phyloP scores from a whole-genome alignment of 2,888 invertebrate genomes.

The Sphaerophoria taeniata region DNA sequence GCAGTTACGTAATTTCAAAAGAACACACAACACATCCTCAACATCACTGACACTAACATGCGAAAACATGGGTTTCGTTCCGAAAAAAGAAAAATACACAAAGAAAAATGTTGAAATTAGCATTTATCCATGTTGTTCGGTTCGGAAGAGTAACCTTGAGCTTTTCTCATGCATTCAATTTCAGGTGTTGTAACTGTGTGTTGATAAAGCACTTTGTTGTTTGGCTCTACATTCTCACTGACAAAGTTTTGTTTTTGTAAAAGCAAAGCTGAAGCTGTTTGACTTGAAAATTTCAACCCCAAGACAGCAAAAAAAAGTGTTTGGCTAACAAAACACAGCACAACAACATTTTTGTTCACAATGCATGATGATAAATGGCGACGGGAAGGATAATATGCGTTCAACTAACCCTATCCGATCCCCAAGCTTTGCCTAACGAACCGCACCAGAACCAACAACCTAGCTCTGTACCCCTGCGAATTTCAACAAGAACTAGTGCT shows the following conservation, averaged over 20 bases:
- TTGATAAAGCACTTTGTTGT: conserved; percentile 10
- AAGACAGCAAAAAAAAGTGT: too few species aligned
- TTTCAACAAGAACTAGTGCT: not conserved
- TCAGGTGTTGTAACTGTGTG: not conserved
- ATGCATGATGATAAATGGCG: too few species aligned
- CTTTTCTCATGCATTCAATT: conserved; percentile 53
- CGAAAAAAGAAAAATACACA: not conserved
- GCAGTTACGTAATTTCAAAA: conserved; percentile 17
- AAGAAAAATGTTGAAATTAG: conserved; percentile 41
- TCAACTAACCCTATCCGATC: too few species aligned
- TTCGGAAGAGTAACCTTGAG: conserved; percentile 52
- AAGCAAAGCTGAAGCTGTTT: conserved; percentile 1
- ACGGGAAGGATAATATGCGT: too few species aligned
- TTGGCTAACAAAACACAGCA: too few species aligned
- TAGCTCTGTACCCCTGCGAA: too few species aligned
- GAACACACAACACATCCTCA: not conserved
- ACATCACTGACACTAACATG: not conserved
- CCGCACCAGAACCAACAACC: too few species aligned
- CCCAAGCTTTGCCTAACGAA: too few species aligned
- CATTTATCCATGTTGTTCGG: conserved; percentile 48
- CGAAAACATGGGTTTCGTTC: conserved; percentile 12
- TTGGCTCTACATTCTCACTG: conserved; percentile 13
- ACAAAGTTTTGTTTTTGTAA: not conserved
- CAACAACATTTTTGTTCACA: too few species aligned
- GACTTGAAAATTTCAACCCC: too few species aligned